These are phyloP conservation scores for Nothocercus julius DNA, from an alignment of 2,113 vertebrate genomes.

Conservation along the genomic window DNA sequence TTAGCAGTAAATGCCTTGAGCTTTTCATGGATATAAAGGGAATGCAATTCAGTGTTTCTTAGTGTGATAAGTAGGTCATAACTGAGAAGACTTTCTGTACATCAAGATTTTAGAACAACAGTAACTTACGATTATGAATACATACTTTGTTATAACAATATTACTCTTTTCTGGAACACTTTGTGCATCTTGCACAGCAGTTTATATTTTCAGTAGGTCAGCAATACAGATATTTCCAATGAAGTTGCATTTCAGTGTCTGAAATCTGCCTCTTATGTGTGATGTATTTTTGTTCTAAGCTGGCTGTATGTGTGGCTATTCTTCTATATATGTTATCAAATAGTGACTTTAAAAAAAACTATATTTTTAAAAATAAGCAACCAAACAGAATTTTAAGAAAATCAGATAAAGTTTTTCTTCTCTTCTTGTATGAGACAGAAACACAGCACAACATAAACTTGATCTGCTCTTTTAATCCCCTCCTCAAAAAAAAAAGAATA, in stretches of 20 bases:
- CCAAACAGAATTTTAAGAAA: too few relatives aligned
- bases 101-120: background rate
- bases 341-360: background rate
- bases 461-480: background rate
- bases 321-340: fast-evolving
- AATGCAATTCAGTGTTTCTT: background rate
- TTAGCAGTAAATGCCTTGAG: background rate
- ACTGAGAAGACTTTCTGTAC: background rate
- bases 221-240: background rate
- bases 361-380: background rate
- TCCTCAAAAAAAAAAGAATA: background rate
- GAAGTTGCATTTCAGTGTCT: background rate
- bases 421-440: background rate
- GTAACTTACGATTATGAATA: background rate
- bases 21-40: background rate
- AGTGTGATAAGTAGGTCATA: background rate
- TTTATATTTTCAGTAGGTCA: background rate
- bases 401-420: background rate
- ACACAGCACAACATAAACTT: background rate
- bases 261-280: background rate
- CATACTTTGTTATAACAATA: background rate
- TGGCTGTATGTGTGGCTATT: background rate
- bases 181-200: background rate
- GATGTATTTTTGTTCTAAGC: background rate
- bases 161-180: background rate